Percentiles rank a stretch among this genome's conserved stretches.
These are phyloP conservation scores for Micrastur ruficollis DNA, from an alignment of 2,797 vertebrate species.

Conservation along the genomic window DNA sequence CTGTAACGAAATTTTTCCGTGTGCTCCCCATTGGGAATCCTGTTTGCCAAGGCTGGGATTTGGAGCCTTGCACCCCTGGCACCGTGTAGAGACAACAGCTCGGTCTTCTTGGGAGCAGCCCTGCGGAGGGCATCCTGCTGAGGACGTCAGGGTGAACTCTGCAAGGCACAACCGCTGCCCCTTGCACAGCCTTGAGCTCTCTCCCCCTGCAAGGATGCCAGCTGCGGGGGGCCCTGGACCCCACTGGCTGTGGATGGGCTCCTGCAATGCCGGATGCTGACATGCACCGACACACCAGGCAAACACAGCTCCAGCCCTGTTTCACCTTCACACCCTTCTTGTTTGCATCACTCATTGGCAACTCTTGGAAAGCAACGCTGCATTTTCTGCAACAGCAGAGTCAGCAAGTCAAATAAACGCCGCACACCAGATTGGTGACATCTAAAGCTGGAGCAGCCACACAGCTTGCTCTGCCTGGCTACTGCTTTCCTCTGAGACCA, in stretches of 20 bases:
- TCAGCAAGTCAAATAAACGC: neutral
- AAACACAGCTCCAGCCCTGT: neutral
- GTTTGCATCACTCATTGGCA: neutral
- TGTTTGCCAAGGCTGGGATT: neutral
- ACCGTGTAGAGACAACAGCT: neutral
- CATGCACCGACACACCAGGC: fast-evolving
- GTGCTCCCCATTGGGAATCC: neutral
- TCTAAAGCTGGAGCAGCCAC: neutral
- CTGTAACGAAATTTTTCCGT: neutral
- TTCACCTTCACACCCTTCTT: neutral
- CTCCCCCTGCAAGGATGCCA: neutral
- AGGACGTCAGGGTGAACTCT: neutral
- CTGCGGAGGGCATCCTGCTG: no score
- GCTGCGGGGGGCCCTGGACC: no score
- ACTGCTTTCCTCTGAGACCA: neutral
- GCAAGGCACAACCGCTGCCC: neutral
- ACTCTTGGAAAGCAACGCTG: neutral
- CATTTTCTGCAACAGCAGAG: neutral
- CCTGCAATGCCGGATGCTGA: neutral
- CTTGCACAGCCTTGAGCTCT: neutral
- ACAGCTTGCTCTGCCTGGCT: neutral
- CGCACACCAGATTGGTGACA: neutral
- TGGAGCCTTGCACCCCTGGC: fast-evolving
- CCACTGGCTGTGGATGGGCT: neutral
- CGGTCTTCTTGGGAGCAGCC: neutral